These are phyloP conservation scores for Pseudonaja textilis DNA, from an alignment of 2,113 vertebrate genomes.

Conservation along the genomic window DNA sequence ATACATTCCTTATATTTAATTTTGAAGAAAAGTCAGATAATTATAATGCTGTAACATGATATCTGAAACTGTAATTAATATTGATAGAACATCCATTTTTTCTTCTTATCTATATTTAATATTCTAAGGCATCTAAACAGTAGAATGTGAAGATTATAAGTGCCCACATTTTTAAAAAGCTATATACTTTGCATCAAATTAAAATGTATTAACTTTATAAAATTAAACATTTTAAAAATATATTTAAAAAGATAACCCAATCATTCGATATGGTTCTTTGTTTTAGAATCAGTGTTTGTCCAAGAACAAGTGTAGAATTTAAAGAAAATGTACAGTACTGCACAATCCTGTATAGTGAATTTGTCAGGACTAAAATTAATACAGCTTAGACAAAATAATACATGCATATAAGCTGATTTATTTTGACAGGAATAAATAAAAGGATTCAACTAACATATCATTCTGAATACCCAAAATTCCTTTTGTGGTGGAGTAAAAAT, in stretches of 20 bases:
- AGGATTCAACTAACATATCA: neutral
- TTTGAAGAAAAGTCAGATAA: neutral
- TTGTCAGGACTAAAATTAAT: neutral
- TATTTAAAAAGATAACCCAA: neutral
- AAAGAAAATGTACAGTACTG: neutral
- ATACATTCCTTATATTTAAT: neutral
- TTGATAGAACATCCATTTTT: neutral
- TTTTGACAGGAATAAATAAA: neutral
- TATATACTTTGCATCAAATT: conserved; percentile 11
- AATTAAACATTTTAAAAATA: neutral
- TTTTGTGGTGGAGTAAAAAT: neutral
- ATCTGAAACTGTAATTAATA: neutral
- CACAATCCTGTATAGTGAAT: neutral
- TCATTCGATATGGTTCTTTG: neutral
- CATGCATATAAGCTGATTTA: neutral
- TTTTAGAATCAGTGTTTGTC: neutral
- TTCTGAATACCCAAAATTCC: neutral
- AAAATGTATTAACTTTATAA: neutral
- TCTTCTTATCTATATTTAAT: neutral
- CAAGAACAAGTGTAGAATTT: neutral
- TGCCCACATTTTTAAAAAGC: conserved; percentile 16
- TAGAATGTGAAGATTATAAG: conserved; percentile 21
- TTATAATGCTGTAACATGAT: neutral
- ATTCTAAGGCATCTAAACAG: neutral
- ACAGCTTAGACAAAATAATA: neutral